Evolutionary conservation across 2,888 invertebrate species (phyloP).

Genomic region (Rotaria magnacalcarata): DNA sequence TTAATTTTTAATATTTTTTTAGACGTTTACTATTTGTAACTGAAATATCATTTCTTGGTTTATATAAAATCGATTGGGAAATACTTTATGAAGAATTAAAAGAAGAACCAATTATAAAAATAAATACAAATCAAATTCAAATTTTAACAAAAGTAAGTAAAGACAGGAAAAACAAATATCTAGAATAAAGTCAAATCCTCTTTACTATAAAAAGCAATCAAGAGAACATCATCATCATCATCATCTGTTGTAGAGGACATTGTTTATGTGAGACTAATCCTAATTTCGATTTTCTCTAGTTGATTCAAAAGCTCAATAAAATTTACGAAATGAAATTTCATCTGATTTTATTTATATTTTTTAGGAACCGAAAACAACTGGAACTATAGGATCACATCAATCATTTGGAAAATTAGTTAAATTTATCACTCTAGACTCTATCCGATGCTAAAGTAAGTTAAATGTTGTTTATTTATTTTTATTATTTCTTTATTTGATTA

Average conservation of each 20-base stretch:
- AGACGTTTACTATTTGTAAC: constrained; percentile 6
- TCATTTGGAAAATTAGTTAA: constrained; percentile 17
- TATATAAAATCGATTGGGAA: not conserved
- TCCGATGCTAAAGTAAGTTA: not conserved
- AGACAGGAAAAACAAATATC: too few species aligned
- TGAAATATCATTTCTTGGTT: constrained; percentile 2
- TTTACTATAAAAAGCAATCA: not conserved
- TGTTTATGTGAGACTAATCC: not conserved
- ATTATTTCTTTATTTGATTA: not conserved
- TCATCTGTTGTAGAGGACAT: not conserved
- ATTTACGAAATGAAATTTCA: not conserved
- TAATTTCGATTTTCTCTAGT: too few species aligned
- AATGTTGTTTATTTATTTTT: not conserved
- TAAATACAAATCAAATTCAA: not conserved
- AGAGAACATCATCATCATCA: too few species aligned
- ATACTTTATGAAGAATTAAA: not conserved
- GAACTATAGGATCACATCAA: not conserved
- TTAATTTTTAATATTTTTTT: not conserved
- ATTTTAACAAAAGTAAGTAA: constrained; percentile 8
- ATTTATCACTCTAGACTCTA: not conserved
- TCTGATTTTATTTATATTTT: not conserved
- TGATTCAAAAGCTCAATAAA: not conserved
- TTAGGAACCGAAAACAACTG: not conserved
- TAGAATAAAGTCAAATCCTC: not conserved
- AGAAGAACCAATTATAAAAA: not conserved